Conservation (phyloP, 2,888 invertebrate genomes). For the Creontiades dilutus region DNA sequence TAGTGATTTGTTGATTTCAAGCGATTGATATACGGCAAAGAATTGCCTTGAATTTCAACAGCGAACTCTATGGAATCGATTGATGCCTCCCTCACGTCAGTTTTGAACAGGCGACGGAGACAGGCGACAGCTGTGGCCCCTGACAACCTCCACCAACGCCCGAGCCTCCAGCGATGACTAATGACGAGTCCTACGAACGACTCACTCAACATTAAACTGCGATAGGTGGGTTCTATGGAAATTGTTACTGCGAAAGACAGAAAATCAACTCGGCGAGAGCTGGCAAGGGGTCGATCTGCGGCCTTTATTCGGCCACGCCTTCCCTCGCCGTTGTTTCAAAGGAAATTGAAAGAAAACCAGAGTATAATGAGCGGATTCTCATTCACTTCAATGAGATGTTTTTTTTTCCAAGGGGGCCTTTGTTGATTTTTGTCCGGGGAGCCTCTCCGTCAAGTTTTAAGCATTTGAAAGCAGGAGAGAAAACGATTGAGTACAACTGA, state of each 20-base stretch:
- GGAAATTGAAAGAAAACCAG: neutral
- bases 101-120: neutral
- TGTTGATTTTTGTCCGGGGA: neutral
- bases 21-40: neutral
- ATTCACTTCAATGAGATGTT: constrained; percentile 3
- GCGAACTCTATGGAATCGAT: neutral
- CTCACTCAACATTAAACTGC: neutral
- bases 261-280: neutral
- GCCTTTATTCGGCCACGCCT: neutral
- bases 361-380: constrained; percentile 41
- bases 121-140: neutral
- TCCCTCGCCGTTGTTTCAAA: neutral
- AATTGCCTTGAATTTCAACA: neutral
- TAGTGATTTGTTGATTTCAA: too few relatives aligned
- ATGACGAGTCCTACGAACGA: neutral
- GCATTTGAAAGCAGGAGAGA: neutral
- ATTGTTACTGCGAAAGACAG: too few relatives aligned
- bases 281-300: neutral
- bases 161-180: neutral
- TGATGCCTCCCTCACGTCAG: neutral
- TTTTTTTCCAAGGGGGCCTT: neutral
- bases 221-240: neutral
- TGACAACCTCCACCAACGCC: neutral
- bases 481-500: neutral
- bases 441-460: neutral